Percentiles rank a stretch among this genome's conserved stretches.
These are phyloP conservation scores for Sebastes vulpes DNA, from an alignment of 2,797 vertebrate species.

Conservation along the genomic window DNA sequence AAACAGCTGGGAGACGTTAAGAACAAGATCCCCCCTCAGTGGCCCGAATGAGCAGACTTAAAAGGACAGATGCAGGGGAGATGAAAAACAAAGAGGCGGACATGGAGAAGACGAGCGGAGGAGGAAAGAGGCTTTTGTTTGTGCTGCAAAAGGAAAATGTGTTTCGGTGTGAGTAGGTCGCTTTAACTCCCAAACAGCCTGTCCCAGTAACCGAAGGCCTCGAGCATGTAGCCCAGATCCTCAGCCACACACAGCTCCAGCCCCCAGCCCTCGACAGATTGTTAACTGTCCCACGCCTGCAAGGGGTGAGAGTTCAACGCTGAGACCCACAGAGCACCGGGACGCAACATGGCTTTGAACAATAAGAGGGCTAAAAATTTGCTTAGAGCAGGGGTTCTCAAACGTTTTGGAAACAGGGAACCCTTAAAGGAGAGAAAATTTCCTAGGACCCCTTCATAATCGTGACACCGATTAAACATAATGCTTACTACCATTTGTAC, in stretches of 20 bases:
- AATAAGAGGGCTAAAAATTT: neutral
- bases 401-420: neutral
- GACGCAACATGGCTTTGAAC: neutral
- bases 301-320: constrained; percentile 53
- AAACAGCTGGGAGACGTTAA: constrained; percentile 71
- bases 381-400: neutral
- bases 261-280: constrained; percentile 63
- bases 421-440: too few species aligned
- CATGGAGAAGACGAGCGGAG: constrained; percentile 9
- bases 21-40: constrained; percentile 30
- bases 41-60: constrained; percentile 39
- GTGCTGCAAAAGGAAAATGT: constrained; percentile 11
- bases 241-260: constrained; percentile 15
- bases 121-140: constrained; percentile 30
- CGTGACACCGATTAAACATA: too few species aligned
- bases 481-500: too few species aligned
- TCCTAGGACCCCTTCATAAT: too few species aligned
- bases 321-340: constrained; percentile 11
- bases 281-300: constrained; percentile 41
- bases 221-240: constrained; percentile 38
- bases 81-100: constrained; percentile 36
- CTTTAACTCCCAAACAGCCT: constrained; percentile 45
- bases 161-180: constrained; percentile 23
- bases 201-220: constrained; percentile 53
- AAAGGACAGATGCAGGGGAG: constrained; percentile 26